Percentiles rank a stretch among this genome's conserved stretches.
Conservation (phyloP, 2,113 vertebrate genomes). For the Passer montanus region DNA sequence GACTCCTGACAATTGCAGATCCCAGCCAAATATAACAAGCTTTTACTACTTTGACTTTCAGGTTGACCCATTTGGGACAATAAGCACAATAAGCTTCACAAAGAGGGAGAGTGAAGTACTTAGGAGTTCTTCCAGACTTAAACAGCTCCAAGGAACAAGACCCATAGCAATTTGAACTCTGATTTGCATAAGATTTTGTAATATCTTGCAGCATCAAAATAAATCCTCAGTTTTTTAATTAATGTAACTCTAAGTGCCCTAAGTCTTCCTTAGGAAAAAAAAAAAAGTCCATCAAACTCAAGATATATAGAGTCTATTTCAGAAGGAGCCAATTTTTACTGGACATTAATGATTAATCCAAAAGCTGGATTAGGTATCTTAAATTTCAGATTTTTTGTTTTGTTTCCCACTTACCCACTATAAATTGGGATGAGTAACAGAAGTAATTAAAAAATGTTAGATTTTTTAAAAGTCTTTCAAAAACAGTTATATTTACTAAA, state of each 20-base stretch:
- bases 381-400: not conserved
- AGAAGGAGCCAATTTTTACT: not conserved
- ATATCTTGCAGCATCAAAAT: not conserved
- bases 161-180: not conserved
- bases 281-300: not conserved
- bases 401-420: not conserved
- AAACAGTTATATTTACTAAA: not conserved
- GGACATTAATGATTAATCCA: not conserved
- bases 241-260: not conserved
- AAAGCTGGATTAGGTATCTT: not conserved
- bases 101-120: not conserved
- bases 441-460: not conserved
- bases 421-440: not conserved
- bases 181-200: not conserved
- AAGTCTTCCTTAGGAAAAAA: not conserved
- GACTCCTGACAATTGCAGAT: conserved; percentile 34
- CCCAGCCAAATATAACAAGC: conserved; percentile 45
- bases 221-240: not conserved
- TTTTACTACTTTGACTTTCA: not conserved
- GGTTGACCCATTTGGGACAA: conserved; percentile 23
- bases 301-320: not conserved
- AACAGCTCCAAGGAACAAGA: not conserved
- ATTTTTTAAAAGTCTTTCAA: not conserved
- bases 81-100: not conserved
- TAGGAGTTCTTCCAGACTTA: not conserved